Base-by-base conservation (phyloP, 2,888 invertebrate species). In the Mechanitis messenoides region DNA sequence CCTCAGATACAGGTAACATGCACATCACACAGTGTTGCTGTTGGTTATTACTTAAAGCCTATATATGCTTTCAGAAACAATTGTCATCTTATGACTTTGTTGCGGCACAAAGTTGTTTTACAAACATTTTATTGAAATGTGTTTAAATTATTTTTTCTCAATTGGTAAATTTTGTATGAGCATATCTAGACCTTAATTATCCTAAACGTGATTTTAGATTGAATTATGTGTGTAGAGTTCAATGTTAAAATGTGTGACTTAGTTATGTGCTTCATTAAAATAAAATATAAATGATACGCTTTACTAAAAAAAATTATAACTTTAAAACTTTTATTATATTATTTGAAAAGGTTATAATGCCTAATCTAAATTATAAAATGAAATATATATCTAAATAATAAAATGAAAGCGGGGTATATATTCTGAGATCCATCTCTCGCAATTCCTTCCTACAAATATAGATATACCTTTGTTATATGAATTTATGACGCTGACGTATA, bases 1-100 rank as follows among this genome's bases (percentile, higher is more conserved):
- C 89, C 89, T 86, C 78, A 87, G 79, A 79, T 79, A 69, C 79
- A 84, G 86, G 86, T 87, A 87, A 85, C 79, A 79, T 60, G 62
- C 64, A 66, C 66, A 61, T 54, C 54, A 59, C 64, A 66, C 61
- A 31, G 54, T 60, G 59, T 59, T 58, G 58, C 61, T 66, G 45
- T 50, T 11, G 9, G 42, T 11, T 50, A 50, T 50, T 5, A 31
- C n/a, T 31, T 31, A 50, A 31, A 50, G 50, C 11, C 50, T 31
- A 31, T 31, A 50, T 50, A 50, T 31, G 50, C 50, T 50, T 31
- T 1, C 11, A 2, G 2, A 31, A 50, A 31, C 31, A 50, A 50
- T 28, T 50, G 28, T 47, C 47, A 2, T 6, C 35, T 35, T 35
- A 1, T 35, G 6, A 35, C 35, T 3, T 9, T 11, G 9, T 9